Conservation (phyloP, 1,140 invertebrate genomes). For the Drosophila mauritiana region DNA sequence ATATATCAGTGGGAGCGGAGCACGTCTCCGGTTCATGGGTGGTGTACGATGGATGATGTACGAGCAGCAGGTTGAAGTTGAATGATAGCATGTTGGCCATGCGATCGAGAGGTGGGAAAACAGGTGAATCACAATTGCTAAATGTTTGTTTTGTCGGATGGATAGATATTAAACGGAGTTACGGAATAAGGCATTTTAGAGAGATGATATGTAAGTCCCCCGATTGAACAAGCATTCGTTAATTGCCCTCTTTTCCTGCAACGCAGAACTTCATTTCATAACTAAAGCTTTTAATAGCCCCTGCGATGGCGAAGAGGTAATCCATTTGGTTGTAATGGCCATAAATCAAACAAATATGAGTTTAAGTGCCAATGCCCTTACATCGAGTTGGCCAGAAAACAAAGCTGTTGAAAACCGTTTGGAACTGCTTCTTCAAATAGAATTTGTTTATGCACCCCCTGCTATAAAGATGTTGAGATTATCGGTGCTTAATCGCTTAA, state of each 20-base stretch:
- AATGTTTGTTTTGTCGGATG: not conserved
- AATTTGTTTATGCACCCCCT: constrained; percentile 26
- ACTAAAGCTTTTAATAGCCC: constrained; percentile 26
- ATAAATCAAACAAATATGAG: constrained; percentile 15
- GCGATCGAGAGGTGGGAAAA: constrained; percentile 22
- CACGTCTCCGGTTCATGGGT: constrained; percentile 56
- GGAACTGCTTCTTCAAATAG: constrained; percentile 22
- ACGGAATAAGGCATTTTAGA: constrained; percentile 19
- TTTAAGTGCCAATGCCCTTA: constrained; percentile 24
- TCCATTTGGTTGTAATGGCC: constrained; percentile 5
- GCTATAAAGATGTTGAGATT: constrained; percentile 72
- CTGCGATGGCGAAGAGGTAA: constrained; percentile 7
- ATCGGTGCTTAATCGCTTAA: constrained; percentile 56
- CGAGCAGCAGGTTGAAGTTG: constrained; percentile 45
- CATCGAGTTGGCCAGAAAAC: constrained; percentile 13
- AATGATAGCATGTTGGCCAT: constrained; percentile 58
- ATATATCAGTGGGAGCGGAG: constrained; percentile 5
- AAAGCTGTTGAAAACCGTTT: constrained; percentile 20
- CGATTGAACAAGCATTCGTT: constrained; percentile 22
- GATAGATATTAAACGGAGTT: constrained; percentile 15
- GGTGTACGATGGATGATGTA: constrained; percentile 21
- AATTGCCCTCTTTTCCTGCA: constrained; percentile 14
- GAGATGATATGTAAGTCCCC: constrained; percentile 24
- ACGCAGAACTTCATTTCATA: constrained; percentile 26
- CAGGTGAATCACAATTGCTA: constrained; percentile 27